Evolutionary conservation across 2,113 vertebrate genomes (phyloP).

Genomic region (Excalfactoria chinensis): DNA sequence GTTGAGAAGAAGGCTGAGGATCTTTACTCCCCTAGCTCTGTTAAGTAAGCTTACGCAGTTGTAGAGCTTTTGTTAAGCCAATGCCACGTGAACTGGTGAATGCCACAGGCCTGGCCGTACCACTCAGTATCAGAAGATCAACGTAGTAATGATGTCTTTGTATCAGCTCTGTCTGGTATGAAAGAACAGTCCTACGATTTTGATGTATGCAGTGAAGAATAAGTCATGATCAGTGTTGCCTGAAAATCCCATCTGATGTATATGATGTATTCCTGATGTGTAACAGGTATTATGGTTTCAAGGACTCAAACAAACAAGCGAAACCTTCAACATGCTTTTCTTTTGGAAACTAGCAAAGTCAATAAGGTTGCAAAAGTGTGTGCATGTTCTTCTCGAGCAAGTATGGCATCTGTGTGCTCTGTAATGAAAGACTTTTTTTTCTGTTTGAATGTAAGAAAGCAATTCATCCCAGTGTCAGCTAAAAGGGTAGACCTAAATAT

Average conservation of each 20-base stretch:
- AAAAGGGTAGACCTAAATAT: background rate
- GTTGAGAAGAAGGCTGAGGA: background rate
- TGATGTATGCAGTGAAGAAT: background rate
- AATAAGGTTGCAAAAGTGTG: background rate
- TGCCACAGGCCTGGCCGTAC: background rate
- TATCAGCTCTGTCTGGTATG: background rate
- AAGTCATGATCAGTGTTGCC: background rate
- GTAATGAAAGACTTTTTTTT: background rate
- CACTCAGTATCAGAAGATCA: background rate
- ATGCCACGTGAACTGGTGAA: background rate
- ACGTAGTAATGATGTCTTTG: background rate
- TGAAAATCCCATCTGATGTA: background rate
- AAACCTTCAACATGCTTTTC: background rate
- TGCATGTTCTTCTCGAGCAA: background rate
- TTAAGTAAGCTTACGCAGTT: background rate
- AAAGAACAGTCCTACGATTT: background rate
- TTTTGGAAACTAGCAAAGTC: background rate
- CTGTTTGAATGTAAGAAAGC: background rate
- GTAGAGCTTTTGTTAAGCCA: background rate
- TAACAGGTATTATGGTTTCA: background rate
- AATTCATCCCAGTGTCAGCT: background rate
- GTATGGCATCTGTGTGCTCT: accelerated
- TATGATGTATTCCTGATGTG: background rate
- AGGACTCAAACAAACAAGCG: background rate
- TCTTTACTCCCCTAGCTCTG: background rate